A percentile compares a stretch with the other conserved stretches of the same genome.
These are phyloP conservation scores for Anoplopoma fimbria DNA, from an alignment of 2,113 vertebrate genomes.

Conservation along the genomic window DNA sequence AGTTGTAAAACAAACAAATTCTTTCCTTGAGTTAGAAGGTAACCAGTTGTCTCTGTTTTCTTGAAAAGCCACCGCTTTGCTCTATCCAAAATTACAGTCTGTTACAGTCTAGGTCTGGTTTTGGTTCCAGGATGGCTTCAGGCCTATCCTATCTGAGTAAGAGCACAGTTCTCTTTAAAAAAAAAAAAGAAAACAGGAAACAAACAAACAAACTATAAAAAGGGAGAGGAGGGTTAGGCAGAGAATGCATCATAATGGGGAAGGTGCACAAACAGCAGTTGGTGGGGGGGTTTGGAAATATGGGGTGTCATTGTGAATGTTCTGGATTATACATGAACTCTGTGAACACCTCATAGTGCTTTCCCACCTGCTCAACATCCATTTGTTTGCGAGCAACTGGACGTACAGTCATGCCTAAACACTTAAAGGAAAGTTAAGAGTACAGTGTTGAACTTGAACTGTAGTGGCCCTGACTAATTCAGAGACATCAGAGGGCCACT, in stretches of 20 bases:
- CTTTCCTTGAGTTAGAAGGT: slow-evolving; percentile 20
- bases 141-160: slow-evolving; percentile 9
- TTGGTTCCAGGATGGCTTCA: slow-evolving; percentile 44
- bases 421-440: background rate
- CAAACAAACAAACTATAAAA: slow-evolving; percentile 34
- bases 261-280: slow-evolving; percentile 60
- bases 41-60: slow-evolving; percentile 42
- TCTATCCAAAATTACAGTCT: slow-evolving; percentile 66
- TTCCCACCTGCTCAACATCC: slow-evolving; percentile 58
- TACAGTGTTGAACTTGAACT: slow-evolving; percentile 24
- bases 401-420: slow-evolving; percentile 28
- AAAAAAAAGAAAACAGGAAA: slow-evolving; percentile 38
- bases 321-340: slow-evolving; percentile 25
- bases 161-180: background rate
- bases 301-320: slow-evolving; percentile 31
- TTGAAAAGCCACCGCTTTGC: slow-evolving; percentile 43
- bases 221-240: slow-evolving; percentile 39
- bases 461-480: slow-evolving; percentile 9
- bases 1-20: slow-evolving; percentile 50
- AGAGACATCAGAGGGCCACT: slow-evolving; percentile 17
- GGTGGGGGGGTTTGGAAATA: slow-evolving; percentile 34
- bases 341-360: slow-evolving; percentile 47
- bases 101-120: slow-evolving; percentile 49
- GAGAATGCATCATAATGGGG: slow-evolving; percentile 43
- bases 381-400: slow-evolving; percentile 32